Percentiles rank a stretch among this genome's conserved stretches.
phyloP scores from a whole-genome alignment of 2,888 invertebrate species.

The Dioctria rufipes region DNA sequence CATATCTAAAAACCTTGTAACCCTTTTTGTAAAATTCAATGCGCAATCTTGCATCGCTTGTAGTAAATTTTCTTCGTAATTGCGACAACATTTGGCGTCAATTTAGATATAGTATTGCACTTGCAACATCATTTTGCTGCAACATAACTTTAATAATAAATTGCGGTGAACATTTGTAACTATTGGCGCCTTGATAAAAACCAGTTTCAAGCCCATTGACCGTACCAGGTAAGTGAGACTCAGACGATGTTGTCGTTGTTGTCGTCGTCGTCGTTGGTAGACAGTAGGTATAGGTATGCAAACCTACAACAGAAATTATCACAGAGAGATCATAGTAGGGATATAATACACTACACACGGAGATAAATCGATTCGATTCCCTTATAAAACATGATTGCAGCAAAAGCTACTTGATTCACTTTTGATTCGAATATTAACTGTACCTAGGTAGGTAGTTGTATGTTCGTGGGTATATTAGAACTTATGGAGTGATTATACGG shows the following conservation, averaged over 20 bases:
- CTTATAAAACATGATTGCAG: constrained; percentile 9
- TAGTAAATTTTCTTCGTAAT: neutral
- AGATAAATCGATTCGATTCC: constrained; percentile 7
- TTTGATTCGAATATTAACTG: neutral
- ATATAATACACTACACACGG: neutral
- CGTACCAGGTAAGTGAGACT: neutral
- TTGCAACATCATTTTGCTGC: neutral
- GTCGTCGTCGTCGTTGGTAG: too few species aligned
- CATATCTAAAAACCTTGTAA: neutral
- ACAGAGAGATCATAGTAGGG: neutral
- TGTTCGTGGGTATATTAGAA: neutral
- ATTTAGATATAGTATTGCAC: neutral
- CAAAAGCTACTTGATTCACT: constrained; percentile 2
- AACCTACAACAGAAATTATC: neutral
- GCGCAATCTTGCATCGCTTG: neutral
- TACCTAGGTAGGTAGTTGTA: neutral
- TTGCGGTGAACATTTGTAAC: constrained; percentile 4
- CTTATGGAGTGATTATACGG: too few species aligned
- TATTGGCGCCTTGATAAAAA: constrained; percentile 13
- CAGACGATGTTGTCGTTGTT: too few species aligned
- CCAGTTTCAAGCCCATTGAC: constrained; percentile 19
- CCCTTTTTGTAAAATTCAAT: neutral
- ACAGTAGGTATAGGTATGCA: too few species aligned
- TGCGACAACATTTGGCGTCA: neutral
- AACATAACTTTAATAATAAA: neutral